phyloP scores from a whole-genome alignment of 2,113 vertebrate genomes.

The Pithys albifrons region DNA sequence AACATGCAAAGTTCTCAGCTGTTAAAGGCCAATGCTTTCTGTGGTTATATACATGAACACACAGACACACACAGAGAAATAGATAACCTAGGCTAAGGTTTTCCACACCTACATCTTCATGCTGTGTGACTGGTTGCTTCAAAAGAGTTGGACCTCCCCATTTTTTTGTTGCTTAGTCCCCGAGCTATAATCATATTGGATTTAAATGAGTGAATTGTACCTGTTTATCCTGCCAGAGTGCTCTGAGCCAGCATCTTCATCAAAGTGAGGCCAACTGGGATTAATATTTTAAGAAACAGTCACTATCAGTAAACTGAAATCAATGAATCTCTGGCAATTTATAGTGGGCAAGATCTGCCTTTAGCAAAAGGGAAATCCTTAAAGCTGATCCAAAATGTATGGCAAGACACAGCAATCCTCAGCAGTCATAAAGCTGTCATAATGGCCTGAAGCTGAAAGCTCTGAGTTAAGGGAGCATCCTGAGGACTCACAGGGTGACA shows the following conservation, averaged over 20 bases:
- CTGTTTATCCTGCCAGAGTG: background rate
- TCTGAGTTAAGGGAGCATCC: background rate
- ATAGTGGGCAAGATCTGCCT: background rate
- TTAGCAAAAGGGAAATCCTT: background rate
- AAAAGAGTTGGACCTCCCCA: background rate
- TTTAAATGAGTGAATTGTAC: background rate
- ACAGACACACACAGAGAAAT: rapidly evolving
- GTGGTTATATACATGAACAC: background rate
- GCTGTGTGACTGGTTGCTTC: background rate
- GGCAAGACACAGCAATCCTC: background rate
- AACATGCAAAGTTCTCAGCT: background rate
- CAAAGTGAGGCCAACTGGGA: background rate
- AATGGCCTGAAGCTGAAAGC: background rate
- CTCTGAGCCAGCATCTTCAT: background rate
- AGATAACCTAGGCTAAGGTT: background rate
- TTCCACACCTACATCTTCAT: background rate
- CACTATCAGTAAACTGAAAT: background rate
- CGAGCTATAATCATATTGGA: background rate
- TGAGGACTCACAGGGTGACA: background rate
- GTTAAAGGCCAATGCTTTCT: background rate
- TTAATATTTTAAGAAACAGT: background rate
- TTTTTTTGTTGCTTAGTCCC: background rate
- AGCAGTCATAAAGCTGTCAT: background rate
- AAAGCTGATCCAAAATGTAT: background rate
- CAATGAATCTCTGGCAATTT: background rate